Base-by-base conservation (phyloP, 2,797 vertebrate species). In the Sebastes nivosus region DNA sequence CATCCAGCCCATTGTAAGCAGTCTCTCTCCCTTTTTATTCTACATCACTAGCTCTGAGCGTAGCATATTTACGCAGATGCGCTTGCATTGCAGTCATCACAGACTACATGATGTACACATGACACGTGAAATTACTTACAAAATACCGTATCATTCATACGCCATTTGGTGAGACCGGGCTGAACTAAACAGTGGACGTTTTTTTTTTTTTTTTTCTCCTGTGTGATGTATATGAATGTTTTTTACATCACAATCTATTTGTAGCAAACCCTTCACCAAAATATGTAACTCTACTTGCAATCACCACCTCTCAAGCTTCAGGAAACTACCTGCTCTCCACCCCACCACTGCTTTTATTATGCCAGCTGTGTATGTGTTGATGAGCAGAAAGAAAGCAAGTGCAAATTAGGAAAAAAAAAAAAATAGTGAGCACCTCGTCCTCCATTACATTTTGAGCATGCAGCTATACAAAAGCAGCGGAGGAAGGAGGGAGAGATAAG, bases 401-500 rank as follows among this genome's bases (percentile, higher is more conserved):
- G 46, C 36, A 63, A 61, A 22, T 59, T 6, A 30, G 27, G 42
- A 67, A 25, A 81, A 75, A 77, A 78, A 70, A 67, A 75, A 25
- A 55, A 50, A 8, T 12, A 24, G 25, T 2, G 9, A 75, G 60
- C 79, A 22, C 57, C 68, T 79, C 65, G 52, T 81, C 70, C 27
- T 81, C 80, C 54, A 59, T 83, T 90, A 84, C 66, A 81, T 83
- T 90, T 91, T 70, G 57, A 89, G 80, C 67, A 83, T 86, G 77
- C 72, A 80, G 83, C 76, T 79, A 81, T 70, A 65, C 64, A 60
- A 80, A 73, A 54, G 7, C 63, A 67, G 42, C 7, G n/a, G 72
- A 78, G 52, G 64, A 84, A 77, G 75, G 78, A 83, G 84, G 81
- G 75, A 81, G 82, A 46, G 78, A 80, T 82, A 67, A 60, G 84